Evolutionary conservation across 2,797 vertebrate genomes (phyloP).

Genomic region (Echiichthys vipera): DNA sequence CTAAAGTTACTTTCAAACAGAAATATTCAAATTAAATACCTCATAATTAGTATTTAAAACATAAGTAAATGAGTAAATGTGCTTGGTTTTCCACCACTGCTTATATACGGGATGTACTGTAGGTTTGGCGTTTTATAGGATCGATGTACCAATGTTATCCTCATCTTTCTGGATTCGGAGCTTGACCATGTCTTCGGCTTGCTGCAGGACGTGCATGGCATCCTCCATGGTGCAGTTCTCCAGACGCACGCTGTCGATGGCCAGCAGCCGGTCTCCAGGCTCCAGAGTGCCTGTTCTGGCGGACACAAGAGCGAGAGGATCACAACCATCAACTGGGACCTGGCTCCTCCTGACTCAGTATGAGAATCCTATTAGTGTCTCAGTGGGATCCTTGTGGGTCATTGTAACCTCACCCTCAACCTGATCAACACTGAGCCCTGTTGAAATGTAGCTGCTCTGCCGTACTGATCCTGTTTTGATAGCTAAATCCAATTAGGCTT

Average conservation of each 20-base stretch:
- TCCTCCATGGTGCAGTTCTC: slow-evolving; percentile 97
- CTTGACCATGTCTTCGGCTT: slow-evolving; percentile 97
- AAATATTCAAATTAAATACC: background rate
- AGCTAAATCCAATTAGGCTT: slow-evolving; percentile 72
- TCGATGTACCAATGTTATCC: slow-evolving; percentile 91
- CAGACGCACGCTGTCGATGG: slow-evolving; percentile 96
- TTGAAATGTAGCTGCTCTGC: slow-evolving; percentile 56
- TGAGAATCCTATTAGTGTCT: slow-evolving; percentile 70
- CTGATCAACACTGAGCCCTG: slow-evolving; percentile 67
- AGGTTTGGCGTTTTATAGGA: background rate
- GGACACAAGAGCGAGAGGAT: slow-evolving; percentile 47
- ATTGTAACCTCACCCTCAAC: slow-evolving; percentile 71
- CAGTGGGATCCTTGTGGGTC: slow-evolving; percentile 57
- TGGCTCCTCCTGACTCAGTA: slow-evolving; percentile 51
- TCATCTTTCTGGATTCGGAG: slow-evolving; percentile 97
- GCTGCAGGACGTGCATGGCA: slow-evolving; percentile 94
- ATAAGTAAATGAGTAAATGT: background rate
- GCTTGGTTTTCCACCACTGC: background rate
- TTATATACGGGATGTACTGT: background rate
- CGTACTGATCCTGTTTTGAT: slow-evolving; percentile 75
- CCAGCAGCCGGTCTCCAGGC: slow-evolving; percentile 95
- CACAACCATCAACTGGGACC: slow-evolving; percentile 40
- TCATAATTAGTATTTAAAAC: too few relatives aligned
- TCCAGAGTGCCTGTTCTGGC: slow-evolving; percentile 95
- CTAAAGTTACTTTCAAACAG: background rate